A percentile compares a stretch with the other conserved stretches of the same genome.
Evolutionary conservation across 2,888 invertebrate species (phyloP).

Genomic region (Chouioia cunea): DNA sequence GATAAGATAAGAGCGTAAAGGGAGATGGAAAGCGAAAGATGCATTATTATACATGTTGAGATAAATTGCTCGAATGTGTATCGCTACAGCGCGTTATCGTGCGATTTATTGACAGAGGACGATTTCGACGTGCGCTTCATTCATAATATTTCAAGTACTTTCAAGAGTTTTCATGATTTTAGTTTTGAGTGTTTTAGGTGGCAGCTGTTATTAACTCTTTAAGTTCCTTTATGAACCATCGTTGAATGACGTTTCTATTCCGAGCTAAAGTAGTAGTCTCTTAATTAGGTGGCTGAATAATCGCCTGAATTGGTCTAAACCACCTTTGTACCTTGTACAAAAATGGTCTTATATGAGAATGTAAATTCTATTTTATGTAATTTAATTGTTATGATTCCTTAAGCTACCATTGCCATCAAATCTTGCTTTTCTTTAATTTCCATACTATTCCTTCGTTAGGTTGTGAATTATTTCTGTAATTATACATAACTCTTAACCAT

Average conservation of each 20-base stretch:
- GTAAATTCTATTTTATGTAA: too few species aligned
- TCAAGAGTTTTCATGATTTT: background rate
- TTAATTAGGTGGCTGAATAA: slow-evolving; percentile 18
- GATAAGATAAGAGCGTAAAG: slow-evolving; percentile 38
- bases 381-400: too few species aligned
- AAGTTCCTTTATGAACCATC: too few species aligned
- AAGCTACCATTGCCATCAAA: too few species aligned
- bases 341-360: too few species aligned
- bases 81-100: background rate
- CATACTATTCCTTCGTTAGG: too few species aligned
- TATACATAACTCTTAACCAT: slow-evolving; percentile 11
- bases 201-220: background rate
- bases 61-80: slow-evolving; percentile 30
- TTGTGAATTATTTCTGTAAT: too few species aligned
- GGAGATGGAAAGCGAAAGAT: background rate
- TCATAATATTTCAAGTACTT: background rate
- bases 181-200: background rate
- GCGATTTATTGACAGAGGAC: slow-evolving; percentile 7
- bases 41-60: slow-evolving; percentile 36
- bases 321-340: too few species aligned
- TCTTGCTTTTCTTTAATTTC: too few species aligned
- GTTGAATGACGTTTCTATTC: background rate
- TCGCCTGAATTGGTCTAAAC: background rate
- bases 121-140: background rate
- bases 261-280: slow-evolving; percentile 7